These are phyloP conservation scores for Hydropsyche betteni DNA, from an alignment of 2,888 invertebrate species.

Conservation along the genomic window DNA sequence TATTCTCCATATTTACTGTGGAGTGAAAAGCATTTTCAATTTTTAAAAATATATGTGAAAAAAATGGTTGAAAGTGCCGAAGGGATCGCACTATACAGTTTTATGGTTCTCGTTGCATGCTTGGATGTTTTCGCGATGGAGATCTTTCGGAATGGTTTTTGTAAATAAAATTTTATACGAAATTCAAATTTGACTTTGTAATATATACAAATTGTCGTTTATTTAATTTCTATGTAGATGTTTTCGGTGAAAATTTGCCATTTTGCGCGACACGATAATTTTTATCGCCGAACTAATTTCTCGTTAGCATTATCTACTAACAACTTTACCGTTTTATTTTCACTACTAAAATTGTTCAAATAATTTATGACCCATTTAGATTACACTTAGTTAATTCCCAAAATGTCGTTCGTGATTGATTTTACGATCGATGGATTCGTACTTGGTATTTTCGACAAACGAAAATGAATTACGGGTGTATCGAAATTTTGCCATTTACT, in stretches of 20 bases:
- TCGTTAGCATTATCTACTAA: background rate
- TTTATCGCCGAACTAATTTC: slow-evolving; percentile 9
- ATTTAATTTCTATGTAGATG: background rate
- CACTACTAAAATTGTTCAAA: slow-evolving; percentile 1
- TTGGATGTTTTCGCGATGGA: background rate
- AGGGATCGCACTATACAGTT: background rate
- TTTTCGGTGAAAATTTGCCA: background rate
- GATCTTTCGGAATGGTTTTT: background rate
- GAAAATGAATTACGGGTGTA: no score
- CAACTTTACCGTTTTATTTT: slow-evolving; percentile 5
- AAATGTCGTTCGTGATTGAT: no score
- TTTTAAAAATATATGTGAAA: no score
- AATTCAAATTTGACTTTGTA: no score
- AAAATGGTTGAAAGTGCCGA: no score
- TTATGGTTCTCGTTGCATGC: background rate
- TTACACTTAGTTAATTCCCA: background rate
- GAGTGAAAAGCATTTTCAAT: no score
- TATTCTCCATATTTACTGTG: no score
- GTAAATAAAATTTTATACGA: background rate
- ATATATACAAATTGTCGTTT: background rate
- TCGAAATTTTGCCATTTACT: no score
- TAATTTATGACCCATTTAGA: slow-evolving; percentile 31
- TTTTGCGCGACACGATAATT: background rate
- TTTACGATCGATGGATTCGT: no score
- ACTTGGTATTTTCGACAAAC: no score